Evolutionary conservation across 1,140 invertebrate genomes (phyloP), one percentile per base, ranked within the genome.

Genomic region (Aphidius gifuensis): DNA sequence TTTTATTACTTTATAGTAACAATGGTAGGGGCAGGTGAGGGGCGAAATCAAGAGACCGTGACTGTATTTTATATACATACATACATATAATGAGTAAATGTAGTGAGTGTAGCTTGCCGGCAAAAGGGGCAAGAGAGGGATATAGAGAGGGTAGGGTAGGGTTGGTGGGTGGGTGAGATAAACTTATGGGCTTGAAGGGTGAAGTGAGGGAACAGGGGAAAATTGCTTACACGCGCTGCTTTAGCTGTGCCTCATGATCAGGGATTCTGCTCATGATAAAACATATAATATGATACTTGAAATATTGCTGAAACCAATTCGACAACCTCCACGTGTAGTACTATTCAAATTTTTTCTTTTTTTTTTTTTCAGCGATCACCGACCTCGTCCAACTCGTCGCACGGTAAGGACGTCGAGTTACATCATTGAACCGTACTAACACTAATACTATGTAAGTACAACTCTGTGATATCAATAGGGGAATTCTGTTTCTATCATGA

Each of bases 321-420:
- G 51, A 62, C 75, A 68, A 73, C 77, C 77, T 79, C 77, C 77
- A 79, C 77, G 77, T 79, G 77, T 77, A 71, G 68, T 67, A 63
- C 53, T 69, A 71, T 74, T 32, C 23, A 32, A 32, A 32, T 32
- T 32, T 32, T 32, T 32, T 32, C 4, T 32, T 32, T 32, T 32
- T 77, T 78, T 79, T 79, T 78, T 78, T 79, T 78, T 75, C 77
- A 79, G 74, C 77, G 77, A 79, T 79, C 77, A 79, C 77, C 77
- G 77, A 79, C 77, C 78, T 80, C 78, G 78, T 80, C 71, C 78
- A 80, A 78, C 78, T 71, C 76, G 69, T 54, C 73, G 74, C 73
- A 76, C 72, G 76, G 77, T 78, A 79, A 78, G 77, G 76, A 78
- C 77, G 76, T 77, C 73, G 72, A 70, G 75, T 79, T 79, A 79